phyloP scores from a whole-genome alignment of 1,140 invertebrate species.

The Drosophila hydei region DNA sequence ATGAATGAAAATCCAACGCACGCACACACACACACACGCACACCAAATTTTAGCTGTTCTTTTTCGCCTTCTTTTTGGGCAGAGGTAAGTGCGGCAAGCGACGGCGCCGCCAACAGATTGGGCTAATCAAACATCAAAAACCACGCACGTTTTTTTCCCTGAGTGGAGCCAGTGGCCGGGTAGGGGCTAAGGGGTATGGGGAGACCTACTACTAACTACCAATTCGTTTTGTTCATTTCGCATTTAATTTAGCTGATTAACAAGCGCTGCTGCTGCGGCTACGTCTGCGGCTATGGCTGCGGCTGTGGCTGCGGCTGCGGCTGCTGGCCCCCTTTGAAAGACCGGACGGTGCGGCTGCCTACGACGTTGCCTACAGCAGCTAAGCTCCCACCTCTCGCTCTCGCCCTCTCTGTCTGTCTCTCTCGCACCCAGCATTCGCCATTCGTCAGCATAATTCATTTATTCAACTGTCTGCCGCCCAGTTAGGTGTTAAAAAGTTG shows the following conservation, averaged over 20 bases:
- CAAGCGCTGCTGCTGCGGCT: constrained; percentile 40
- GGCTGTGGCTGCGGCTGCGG: background rate
- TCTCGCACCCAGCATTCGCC: constrained; percentile 24
- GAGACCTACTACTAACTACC: constrained; percentile 49
- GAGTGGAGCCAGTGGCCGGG: background rate
- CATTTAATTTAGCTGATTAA: constrained; percentile 82
- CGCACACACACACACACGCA: constrained; percentile 37
- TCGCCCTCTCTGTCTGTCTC: background rate
- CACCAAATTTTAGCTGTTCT: constrained; percentile 33
- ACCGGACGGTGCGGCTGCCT: constrained; percentile 22
- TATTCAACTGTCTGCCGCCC: constrained; percentile 82
- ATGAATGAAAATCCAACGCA: constrained; percentile 71
- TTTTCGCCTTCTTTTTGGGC: constrained; percentile 19
- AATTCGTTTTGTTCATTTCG: constrained; percentile 81
- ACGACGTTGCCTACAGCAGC: background rate
- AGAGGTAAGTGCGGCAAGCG: background rate
- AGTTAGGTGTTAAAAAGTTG: constrained; percentile 84
- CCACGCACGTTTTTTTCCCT: constrained; percentile 48
- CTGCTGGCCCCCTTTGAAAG: constrained; percentile 2
- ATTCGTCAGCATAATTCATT: constrained; percentile 82
- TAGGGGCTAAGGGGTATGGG: background rate
- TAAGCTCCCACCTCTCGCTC: background rate
- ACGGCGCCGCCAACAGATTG: constrained; percentile 10
- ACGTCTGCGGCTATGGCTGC: background rate
- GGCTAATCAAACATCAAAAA: constrained; percentile 68